Conservation (phyloP, 2,797 vertebrate genomes). For the Phataginus tetradactyla region DNA sequence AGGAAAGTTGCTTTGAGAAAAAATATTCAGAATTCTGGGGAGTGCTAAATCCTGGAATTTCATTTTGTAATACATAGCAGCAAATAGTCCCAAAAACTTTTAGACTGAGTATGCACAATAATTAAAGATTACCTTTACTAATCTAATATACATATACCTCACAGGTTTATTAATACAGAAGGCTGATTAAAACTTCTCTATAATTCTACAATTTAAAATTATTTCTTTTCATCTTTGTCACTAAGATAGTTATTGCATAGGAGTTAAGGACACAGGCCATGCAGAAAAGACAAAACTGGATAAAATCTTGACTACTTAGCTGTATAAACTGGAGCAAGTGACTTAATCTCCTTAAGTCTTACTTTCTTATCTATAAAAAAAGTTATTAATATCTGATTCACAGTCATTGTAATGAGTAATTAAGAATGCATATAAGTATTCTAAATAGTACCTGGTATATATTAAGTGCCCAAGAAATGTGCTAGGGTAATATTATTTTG, state of each 20-base stretch:
- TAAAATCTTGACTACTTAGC: constrained; percentile 30
- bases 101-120: constrained; percentile 32
- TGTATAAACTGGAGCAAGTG: constrained; percentile 23
- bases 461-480: constrained; percentile 2
- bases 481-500: constrained; percentile 5
- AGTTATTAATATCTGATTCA: constrained; percentile 35
- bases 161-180: constrained; percentile 47
- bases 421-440: background rate
- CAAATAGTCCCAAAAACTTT: constrained; percentile 47
- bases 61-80: constrained; percentile 48
- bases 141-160: constrained; percentile 25
- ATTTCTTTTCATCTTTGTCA: constrained; percentile 30
- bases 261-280: background rate
- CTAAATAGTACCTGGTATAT: background rate
- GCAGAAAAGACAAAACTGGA: constrained; percentile 10
- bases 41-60: constrained; percentile 52
- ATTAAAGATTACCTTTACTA: constrained; percentile 55
- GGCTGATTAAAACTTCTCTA: constrained; percentile 23
- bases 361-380: constrained; percentile 22
- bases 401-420: constrained; percentile 1
- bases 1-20: constrained; percentile 21
- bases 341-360: background rate
- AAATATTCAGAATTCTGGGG: constrained; percentile 33
- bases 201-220: constrained; percentile 38
- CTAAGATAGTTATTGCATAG: background rate